Evolutionary conservation across 2,888 invertebrate species (phyloP).

Genomic region (Athalia rosae): DNA sequence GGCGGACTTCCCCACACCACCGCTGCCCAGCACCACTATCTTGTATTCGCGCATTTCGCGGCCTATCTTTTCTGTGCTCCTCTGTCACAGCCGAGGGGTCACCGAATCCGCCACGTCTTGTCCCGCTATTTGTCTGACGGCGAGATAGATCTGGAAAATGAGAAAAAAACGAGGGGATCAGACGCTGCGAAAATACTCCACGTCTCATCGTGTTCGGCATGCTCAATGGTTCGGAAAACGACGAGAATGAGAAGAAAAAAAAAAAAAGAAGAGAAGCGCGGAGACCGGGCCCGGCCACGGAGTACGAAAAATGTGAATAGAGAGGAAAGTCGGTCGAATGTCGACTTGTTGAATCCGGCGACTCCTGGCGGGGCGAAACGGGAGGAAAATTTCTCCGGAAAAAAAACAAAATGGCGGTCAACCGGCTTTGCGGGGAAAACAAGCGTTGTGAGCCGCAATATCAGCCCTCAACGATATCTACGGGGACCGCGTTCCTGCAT

Average conservation of each 20-base stretch:
- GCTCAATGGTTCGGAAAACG: conserved; percentile 26
- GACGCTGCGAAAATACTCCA: neutral
- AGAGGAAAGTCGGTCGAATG: no score
- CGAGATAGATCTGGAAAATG: conserved; percentile 67
- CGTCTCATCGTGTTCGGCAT: neutral
- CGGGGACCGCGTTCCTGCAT: conserved; percentile 17
- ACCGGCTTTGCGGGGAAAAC: neutral
- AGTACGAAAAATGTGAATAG: no score
- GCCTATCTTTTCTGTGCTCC: conserved; percentile 57
- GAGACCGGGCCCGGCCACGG: no score
- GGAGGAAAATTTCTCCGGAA: no score
- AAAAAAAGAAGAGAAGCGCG: no score
- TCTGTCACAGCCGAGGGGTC: conserved; percentile 68
- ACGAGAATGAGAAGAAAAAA: neutral
- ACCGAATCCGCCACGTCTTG: conserved; percentile 72
- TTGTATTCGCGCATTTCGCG: conserved; percentile 98
- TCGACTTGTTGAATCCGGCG: no score
- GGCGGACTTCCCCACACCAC: conserved; percentile 99
- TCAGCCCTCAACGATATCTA: conserved; percentile 39
- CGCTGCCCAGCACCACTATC: conserved; percentile 99
- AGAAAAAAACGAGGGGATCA: neutral
- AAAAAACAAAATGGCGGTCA: neutral
- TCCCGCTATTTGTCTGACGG: conserved; percentile 60
- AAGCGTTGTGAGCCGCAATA: conserved; percentile 20
- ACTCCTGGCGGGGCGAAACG: no score